Base-by-base conservation (phyloP, 2,797 vertebrate genomes). In the Sparidentex hasta region DNA sequence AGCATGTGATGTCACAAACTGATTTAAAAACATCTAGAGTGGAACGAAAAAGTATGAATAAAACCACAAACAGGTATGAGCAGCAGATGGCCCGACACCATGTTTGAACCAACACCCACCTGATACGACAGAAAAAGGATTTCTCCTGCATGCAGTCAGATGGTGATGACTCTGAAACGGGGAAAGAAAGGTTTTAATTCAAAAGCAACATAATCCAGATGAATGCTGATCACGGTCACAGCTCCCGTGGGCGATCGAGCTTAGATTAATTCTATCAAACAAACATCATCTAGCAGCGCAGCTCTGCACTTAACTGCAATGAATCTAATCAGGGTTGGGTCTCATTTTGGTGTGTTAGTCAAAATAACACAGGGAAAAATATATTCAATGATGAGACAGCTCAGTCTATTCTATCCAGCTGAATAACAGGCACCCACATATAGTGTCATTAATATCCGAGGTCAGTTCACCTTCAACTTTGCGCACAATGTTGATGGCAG, bases 81-180 rank as follows among this genome's bases (percentile, higher is more conserved):
- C 58, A 84, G 80, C 93, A 94, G 92, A 90, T 93, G 92, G 92
- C 43, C 65, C 0, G 8, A 57, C n/a, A 11, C 5, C 2, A 29
- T 5, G 13, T 50, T 50, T 57, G 29, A 74, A 66, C 47, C 65
- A 44, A 52, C 25, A 67, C 95, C 93, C 88, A 98, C 98, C 98
- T 97, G 93, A 99, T 96, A 7, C 97, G 98, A 83, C 98, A 99
- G 89, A 99, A 99, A 91, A 99, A 99, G 25, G 98, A 98, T 73
- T 99, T 99, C 90, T 99, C 98, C 90, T 97, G 97, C 92, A 96
- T 94, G 91, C 95, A 96, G 58, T 96, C 95, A n/a, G 94, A 86
- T 0, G 92, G 92, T 2, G 94, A 95, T 3, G 94, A 95, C 80
- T 96, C 96, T 96, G 73, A 73, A 83, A 88, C 0, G 23, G 59